Base-by-base conservation (phyloP, 2,113 vertebrate species). In the Carettochelys insculpta region DNA sequence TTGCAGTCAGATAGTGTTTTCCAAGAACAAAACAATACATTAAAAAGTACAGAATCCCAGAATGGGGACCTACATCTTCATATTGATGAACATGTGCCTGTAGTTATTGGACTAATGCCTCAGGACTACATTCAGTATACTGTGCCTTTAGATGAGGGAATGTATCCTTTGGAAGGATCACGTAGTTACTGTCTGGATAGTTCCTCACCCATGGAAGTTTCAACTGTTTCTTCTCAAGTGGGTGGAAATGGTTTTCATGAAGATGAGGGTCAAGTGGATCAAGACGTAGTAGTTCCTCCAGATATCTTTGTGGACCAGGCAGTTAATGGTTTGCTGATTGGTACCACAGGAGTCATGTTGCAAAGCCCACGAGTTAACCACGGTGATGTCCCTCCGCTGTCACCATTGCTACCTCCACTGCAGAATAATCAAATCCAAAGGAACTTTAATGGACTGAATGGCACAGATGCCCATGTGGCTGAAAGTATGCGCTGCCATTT, bases 91-190 rank as follows among this genome's bases (percentile, higher is more conserved):
- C 98, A 98, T 68, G 98, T 99, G 99, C 99, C 99, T 98, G 99
- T 99, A 89, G 99, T 99, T 93, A 98, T 99, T 92, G 99, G 99
- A 97, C 98, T 99, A 91, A 97, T 98, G 92, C 99, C 99, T 98
- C 99, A 99, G 98, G 99, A 99, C 98, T 99, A 99, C 98, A 99
- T 99, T 97, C 99, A 99, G 98, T 99, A 99, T 97, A 99, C 99
- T 96, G 99, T 99, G 99, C 99, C 99, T 99, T 99, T 99, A 98
- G 98, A 99, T 97, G 99, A 99, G 97, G 99, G 98, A 98, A 98
- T 99, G 98, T 99, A 98, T 98, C 98, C 99, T 82, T 94, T 98
- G 96, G 99, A 99, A 95, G 99, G 98, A 93, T 98, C 99, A 79
- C 98, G 98, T 96, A 97, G 98, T 95, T 99, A 98, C 92, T 99